A percentile compares a stretch with the other conserved stretches of the same genome.
Conservation (phyloP, 1,140 invertebrate species). For the Potamilus streckersoni region DNA sequence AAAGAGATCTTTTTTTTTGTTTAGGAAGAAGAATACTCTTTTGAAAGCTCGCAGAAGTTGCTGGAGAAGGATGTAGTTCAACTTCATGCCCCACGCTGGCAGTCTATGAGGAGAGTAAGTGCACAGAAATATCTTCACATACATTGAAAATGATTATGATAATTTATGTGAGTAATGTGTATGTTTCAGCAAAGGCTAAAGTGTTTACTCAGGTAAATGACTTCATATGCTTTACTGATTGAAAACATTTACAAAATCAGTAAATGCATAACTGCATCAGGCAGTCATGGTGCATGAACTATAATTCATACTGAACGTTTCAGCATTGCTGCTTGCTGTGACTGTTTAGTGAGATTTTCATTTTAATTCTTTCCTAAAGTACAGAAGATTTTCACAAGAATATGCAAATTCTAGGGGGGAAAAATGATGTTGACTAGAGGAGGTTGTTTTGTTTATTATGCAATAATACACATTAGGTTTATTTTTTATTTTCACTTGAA, state of each 20-base stretch:
- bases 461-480: no score
- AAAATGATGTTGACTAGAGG: no score
- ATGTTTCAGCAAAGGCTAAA: not conserved
- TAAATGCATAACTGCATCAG: not conserved
- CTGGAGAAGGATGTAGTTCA: constrained; percentile 66
- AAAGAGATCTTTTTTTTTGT: constrained; percentile 8
- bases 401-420: no score
- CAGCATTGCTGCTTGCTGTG: no score
- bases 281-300: no score
- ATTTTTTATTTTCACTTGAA: no score
- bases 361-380: no score
- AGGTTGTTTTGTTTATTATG: no score
- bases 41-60: constrained; percentile 62
- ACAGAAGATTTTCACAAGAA: no score
- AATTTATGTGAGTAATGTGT: not conserved
- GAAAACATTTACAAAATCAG: not conserved
- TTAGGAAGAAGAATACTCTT: constrained; percentile 63
- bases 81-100: constrained; percentile 65
- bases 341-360: no score
- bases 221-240: not conserved
- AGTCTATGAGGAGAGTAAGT: constrained; percentile 59
- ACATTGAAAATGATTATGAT: not conserved
- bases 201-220: no score
- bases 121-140: not conserved
- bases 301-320: no score